Evolutionary conservation across 2,888 invertebrate genomes (phyloP).

Genomic region (Tridacna gigas): DNA sequence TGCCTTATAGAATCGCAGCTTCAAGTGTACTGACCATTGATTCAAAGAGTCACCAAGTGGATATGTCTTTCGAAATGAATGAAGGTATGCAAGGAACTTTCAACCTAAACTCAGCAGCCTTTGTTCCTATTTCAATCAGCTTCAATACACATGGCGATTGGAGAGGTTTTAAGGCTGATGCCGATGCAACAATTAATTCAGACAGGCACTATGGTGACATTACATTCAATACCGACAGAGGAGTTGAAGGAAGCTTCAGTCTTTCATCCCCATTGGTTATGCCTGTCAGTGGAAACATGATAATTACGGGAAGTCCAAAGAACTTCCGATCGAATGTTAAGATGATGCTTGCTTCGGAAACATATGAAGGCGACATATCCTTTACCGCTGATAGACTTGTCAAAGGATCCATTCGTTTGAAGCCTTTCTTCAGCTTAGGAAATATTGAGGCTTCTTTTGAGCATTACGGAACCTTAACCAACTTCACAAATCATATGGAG

Average conservation of each 20-base stretch:
- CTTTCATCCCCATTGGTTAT: conserved; percentile 4
- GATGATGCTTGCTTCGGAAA: not conserved
- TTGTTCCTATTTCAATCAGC: not conserved
- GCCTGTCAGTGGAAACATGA: conserved; percentile 6
- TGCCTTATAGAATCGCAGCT: not conserved
- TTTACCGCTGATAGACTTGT: conserved; percentile 25
- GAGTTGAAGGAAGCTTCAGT: not conserved
- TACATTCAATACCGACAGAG: not conserved
- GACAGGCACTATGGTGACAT: conserved; percentile 4
- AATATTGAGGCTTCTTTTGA: conserved; percentile 19
- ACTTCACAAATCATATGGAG: conserved; percentile 41
- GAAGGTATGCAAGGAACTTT: not conserved
- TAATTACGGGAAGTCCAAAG: not conserved
- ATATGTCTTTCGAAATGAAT: not conserved
- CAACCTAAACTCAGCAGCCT: not conserved
- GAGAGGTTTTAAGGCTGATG: not conserved
- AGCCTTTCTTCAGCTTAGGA: not conserved
- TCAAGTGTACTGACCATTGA: not conserved
- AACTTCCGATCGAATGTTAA: not conserved
- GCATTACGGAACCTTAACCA: conserved; percentile 22
- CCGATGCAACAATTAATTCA: conserved; percentile 12
- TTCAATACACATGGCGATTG: not conserved
- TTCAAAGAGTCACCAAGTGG: not conserved
- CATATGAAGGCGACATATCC: not conserved
- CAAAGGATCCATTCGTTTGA: not conserved